Percentiles rank a stretch among this genome's conserved stretches.
Conservation (phyloP, 2,113 vertebrate species). For the Scomber japonicus region DNA sequence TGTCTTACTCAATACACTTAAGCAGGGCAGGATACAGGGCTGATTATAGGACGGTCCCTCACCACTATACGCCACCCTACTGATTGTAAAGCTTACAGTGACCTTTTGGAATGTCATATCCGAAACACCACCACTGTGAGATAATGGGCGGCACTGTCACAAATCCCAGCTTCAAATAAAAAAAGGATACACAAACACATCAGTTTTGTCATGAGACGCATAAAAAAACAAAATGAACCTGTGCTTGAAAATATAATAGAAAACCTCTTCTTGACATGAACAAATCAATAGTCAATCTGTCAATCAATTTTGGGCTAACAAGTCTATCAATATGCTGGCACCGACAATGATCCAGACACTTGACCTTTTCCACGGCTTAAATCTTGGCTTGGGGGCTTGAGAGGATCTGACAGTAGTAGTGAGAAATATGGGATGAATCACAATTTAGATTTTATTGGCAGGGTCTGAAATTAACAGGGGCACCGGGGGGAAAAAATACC, state of each 20-base stretch:
- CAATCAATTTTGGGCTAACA: conserved; percentile 76
- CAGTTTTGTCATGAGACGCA: background rate
- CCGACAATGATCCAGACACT: conserved; percentile 72
- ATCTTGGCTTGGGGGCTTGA: conserved; percentile 61
- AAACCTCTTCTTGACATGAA: conserved; percentile 24
- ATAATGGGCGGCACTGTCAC: conserved; percentile 60
- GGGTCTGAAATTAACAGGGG: conserved; percentile 65
- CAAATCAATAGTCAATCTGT: conserved; percentile 63
- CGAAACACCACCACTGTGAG: conserved; percentile 56
- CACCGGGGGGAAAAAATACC: conserved; percentile 21
- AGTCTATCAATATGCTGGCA: conserved; percentile 79
- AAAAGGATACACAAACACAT: conserved; percentile 1
- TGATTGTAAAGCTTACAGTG: conserved; percentile 56
- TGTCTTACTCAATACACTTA: conserved; percentile 45
- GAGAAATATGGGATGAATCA: conserved; percentile 67
- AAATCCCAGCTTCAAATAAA: conserved; percentile 20
- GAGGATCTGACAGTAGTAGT: conserved; percentile 52
- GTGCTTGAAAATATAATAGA: conserved; percentile 18
- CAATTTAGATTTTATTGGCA: conserved; percentile 74
- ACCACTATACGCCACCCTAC: conserved; percentile 31
- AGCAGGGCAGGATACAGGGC: conserved; percentile 50
- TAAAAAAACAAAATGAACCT: conserved; percentile 18
- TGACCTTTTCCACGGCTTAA: conserved; percentile 82
- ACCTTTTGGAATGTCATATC: conserved; percentile 72
- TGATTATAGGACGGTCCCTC: conserved; percentile 62